Evolutionary conservation across 2,113 vertebrate genomes (phyloP).

Genomic region (Neodontobutis hainanensis): DNA sequence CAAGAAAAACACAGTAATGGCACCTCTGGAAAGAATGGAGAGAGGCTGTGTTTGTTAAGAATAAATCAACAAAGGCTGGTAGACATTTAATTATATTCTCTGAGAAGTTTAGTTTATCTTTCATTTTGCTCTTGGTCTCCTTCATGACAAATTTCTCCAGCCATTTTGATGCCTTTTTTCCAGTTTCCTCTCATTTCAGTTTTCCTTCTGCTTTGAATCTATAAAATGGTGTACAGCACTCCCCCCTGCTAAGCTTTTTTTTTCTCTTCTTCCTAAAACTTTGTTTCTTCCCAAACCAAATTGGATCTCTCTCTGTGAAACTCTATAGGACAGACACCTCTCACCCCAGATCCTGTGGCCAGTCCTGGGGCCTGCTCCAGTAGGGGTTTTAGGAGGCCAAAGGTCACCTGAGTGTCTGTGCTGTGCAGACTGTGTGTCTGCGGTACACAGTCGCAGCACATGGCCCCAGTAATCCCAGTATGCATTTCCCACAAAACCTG

Average conservation of each 20-base stretch:
- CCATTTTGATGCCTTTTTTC: constrained; percentile 25
- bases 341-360: constrained; percentile 70
- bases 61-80: constrained; percentile 72
- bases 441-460: constrained; percentile 61
- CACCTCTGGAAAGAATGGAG: constrained; percentile 71
- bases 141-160: constrained; percentile 47
- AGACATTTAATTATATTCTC: constrained; percentile 70
- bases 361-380: constrained; percentile 62
- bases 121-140: constrained; percentile 51
- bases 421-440: constrained; percentile 77
- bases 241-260: constrained; percentile 18
- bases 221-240: constrained; percentile 44
- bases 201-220: constrained; percentile 26
- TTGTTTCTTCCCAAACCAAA: constrained; percentile 58
- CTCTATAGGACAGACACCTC: constrained; percentile 65
- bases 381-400: constrained; percentile 60
- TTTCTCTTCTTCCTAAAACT: constrained; percentile 33
- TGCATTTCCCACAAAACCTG: constrained; percentile 67
- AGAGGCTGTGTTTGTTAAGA: constrained; percentile 67
- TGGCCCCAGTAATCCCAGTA: constrained; percentile 67
- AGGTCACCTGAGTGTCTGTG: constrained; percentile 67
- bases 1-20: constrained; percentile 70
- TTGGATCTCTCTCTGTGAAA: constrained; percentile 73
- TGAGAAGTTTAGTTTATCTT: constrained; percentile 67
- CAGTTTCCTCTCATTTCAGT: constrained; percentile 29